Percentiles rank a stretch among this genome's conserved stretches.
These are phyloP conservation scores for Hoplostethus mediterraneus DNA, from an alignment of 2,797 vertebrate species.

Conservation along the genomic window DNA sequence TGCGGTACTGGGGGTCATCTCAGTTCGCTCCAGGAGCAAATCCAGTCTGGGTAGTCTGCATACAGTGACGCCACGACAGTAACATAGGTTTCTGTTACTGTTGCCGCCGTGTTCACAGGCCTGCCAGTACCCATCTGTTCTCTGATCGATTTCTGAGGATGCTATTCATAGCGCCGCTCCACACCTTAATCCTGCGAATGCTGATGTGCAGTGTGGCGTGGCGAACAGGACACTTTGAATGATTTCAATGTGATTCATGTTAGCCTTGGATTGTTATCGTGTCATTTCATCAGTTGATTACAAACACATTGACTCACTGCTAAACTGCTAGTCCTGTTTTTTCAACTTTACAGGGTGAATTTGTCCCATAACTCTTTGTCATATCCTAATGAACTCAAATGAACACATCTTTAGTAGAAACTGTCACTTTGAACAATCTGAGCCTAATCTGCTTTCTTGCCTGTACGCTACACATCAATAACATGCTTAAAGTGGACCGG, in stretches of 20 bases:
- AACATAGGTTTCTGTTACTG: constrained; percentile 41
- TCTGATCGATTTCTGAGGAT: constrained; percentile 46
- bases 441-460: neutral
- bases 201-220: neutral
- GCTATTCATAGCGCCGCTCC: constrained; percentile 40
- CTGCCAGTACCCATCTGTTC: constrained; percentile 23
- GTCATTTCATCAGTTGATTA: neutral
- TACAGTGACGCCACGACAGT: constrained; percentile 37
- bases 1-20: neutral
- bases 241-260: neutral
- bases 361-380: no score
- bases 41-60: constrained; percentile 2
- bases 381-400: no score
- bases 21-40: constrained; percentile 4
- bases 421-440: neutral
- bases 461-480: neutral
- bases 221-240: neutral
- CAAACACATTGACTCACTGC: no score
- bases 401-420: no score
- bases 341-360: no score
- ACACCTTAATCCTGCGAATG: constrained; percentile 14
- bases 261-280: neutral
- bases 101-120: constrained; percentile 5
- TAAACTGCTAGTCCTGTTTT: no score
- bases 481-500: neutral